These are phyloP conservation scores for Pteropus alecto DNA, from an alignment of 2,113 vertebrate species.

Conservation along the genomic window DNA sequence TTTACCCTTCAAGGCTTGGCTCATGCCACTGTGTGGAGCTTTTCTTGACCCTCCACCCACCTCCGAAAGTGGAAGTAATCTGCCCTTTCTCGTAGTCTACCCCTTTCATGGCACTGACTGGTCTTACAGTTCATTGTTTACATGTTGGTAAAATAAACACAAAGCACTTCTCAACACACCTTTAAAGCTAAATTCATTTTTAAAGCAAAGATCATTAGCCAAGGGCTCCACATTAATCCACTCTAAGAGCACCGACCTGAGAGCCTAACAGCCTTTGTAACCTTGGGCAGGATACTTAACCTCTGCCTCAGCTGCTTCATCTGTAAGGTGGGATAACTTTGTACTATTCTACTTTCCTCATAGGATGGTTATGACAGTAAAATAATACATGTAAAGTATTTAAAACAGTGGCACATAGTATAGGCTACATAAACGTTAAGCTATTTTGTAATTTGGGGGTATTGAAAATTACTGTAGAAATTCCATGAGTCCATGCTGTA, in stretches of 20 bases:
- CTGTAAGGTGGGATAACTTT: background rate
- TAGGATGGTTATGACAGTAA: background rate
- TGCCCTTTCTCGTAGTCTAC: background rate
- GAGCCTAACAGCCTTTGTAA: background rate
- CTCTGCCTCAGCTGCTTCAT: background rate
- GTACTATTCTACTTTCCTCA: background rate
- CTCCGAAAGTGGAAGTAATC: background rate
- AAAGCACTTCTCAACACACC: background rate
- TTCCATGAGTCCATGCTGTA: background rate
- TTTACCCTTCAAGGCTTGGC: background rate
- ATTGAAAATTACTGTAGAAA: background rate
- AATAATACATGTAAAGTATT: background rate
- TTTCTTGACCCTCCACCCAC: background rate
- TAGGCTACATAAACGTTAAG: background rate
- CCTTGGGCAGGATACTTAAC: background rate
- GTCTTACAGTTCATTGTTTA: background rate
- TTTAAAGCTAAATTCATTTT: conserved; percentile 16
- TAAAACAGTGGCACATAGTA: background rate
- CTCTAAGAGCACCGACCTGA: background rate
- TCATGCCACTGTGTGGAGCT: background rate
- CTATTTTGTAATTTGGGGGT: background rate
- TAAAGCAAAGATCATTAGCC: background rate
- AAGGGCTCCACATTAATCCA: background rate
- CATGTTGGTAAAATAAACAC: background rate
- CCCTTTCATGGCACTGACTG: background rate